phyloP scores from a whole-genome alignment of 2,113 vertebrate genomes.

The Alectura lathami region DNA sequence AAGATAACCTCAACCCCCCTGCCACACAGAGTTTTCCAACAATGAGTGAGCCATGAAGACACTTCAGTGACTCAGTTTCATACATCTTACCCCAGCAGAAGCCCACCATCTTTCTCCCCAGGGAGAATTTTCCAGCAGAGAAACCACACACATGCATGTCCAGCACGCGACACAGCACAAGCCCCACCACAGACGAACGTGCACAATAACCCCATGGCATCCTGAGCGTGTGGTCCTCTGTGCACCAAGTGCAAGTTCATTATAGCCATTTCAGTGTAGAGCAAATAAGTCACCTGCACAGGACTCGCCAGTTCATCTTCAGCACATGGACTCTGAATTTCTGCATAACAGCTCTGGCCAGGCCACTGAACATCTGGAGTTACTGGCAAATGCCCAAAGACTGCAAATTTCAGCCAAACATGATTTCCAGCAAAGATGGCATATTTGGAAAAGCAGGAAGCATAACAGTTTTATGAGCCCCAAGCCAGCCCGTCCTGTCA shows the following conservation, averaged over 20 bases:
- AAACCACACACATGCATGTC: neutral
- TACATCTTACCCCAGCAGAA: fast-evolving
- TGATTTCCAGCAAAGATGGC: neutral
- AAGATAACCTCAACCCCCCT: neutral
- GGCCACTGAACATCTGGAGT: conserved; percentile 2
- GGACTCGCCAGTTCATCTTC: neutral
- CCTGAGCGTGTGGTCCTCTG: neutral
- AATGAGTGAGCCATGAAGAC: neutral
- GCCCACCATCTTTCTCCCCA: neutral
- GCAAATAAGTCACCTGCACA: neutral
- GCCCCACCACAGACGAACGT: neutral
- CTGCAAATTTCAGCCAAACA: neutral
- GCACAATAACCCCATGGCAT: neutral
- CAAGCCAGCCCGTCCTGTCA: neutral
- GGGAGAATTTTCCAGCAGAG: neutral
- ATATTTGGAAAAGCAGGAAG: neutral
- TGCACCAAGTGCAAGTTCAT: neutral
- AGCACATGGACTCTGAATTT: neutral
- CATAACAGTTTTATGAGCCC: neutral
- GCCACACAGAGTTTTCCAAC: neutral
- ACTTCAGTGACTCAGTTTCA: neutral
- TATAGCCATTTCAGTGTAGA: neutral
- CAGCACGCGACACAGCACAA: neutral
- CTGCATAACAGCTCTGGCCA: neutral
- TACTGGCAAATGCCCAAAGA: neutral